Base-by-base conservation (phyloP, 2,888 invertebrate species). In the Acheta domesticus region DNA sequence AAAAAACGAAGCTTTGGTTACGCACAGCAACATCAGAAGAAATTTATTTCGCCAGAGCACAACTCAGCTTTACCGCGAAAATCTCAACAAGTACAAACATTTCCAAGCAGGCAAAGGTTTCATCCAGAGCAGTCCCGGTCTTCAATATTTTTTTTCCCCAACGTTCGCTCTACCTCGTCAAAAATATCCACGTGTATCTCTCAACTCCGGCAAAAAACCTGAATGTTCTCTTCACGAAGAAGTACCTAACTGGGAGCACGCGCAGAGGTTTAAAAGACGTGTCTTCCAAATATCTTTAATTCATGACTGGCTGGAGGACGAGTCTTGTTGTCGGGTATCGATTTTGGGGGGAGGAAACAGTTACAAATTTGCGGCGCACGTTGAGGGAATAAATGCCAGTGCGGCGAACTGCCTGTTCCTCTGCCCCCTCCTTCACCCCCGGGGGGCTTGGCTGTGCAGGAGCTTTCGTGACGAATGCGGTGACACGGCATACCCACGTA, bases 21-120 rank as follows among this genome's bases (percentile, higher is more conserved):
- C 3, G 36, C 36, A 36, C 36, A 36, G 36, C 36, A 36, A 36
- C 36, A 36, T 36, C 36, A 36, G 36, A 36, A 36, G 36, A 36
- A 36, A 36, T 36, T 36, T 36, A 36, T 36, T 36, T 36, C 36
- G 36, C 36, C 36, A 36, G 36, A 36, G 36, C 36, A 3, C 36
- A 36, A 62, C 16, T 62, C n/a, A 62, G n/a, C n/a, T 62, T 62
- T 62, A 62, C 62, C 62, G 14, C 62, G 62, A 14, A 62, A 62
- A 62, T 36, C 62, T 62, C 62, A 14, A 62, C 62, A 62, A 62
- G 62, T n/a, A 62, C 62, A 62, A 62, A 62, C n/a, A 62, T 62
- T 62, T 62, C 16, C n/a, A 19, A n/a, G 16, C n/a, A 62, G 62
- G 62, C 62, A 62, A 62, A 62, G 62, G n/a, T 62, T 62, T 62